These are phyloP conservation scores for Exocentrus adspersus DNA, from an alignment of 2,888 invertebrate species.

Conservation along the genomic window DNA sequence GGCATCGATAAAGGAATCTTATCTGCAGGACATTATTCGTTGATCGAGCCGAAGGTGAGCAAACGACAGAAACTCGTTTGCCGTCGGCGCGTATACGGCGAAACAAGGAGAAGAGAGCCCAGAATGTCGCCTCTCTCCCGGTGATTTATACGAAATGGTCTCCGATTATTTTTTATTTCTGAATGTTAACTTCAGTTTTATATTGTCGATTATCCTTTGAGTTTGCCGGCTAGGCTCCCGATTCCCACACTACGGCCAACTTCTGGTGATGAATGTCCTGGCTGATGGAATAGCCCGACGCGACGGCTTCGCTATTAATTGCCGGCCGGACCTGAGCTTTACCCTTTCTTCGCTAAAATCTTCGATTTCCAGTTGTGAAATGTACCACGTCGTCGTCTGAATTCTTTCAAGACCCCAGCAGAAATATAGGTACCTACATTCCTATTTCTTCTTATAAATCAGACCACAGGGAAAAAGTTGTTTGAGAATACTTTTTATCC, in stretches of 20 bases:
- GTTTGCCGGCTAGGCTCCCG: slow-evolving; percentile 60
- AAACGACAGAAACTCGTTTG: slow-evolving; percentile 50
- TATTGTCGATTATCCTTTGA: slow-evolving; percentile 65
- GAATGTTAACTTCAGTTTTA: slow-evolving; percentile 65
- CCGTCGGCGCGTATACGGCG: slow-evolving; percentile 34
- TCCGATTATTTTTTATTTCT: slow-evolving; percentile 64
- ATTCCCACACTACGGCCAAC: slow-evolving; percentile 61
- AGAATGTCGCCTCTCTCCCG: slow-evolving; percentile 42
- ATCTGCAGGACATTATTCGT: slow-evolving; percentile 52
- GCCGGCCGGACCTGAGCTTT: slow-evolving; percentile 30
- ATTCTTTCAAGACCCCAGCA: background rate
- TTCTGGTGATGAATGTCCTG: slow-evolving; percentile 57
- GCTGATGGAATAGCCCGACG: slow-evolving; percentile 35
- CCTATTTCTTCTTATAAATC: too few species aligned
- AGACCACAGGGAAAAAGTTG: too few species aligned
- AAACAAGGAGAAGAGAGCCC: slow-evolving; percentile 31
- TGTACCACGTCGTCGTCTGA: background rate
- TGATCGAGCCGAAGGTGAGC: slow-evolving; percentile 50
- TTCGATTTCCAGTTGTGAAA: background rate
- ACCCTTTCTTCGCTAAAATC: slow-evolving; percentile 16
- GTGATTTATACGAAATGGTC: slow-evolving; percentile 64
- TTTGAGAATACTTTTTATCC: too few species aligned
- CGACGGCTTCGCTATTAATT: slow-evolving; percentile 29
- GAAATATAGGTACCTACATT: too few species aligned
- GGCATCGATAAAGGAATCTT: slow-evolving; percentile 54